Percentiles rank a stretch among this genome's conserved stretches.
Conservation (phyloP, 53 echinoderm and acorn worm genomes). For the Arbacia lixula region DNA sequence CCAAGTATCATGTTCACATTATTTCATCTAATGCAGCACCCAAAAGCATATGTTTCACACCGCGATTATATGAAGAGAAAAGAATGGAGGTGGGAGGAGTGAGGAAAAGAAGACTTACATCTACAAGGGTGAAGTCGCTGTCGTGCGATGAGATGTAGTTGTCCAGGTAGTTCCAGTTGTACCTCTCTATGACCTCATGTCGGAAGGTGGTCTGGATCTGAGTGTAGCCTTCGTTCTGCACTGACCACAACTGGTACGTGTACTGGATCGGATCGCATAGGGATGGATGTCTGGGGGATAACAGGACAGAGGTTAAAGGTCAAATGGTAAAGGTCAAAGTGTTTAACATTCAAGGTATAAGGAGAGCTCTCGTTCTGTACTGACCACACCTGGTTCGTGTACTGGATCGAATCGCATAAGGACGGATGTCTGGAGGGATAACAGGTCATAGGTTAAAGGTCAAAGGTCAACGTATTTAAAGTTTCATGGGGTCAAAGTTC, state of each 20-base stretch:
- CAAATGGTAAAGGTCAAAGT: background rate
- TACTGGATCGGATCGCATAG: conserved; percentile 63
- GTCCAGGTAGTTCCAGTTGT: conserved; percentile 93
- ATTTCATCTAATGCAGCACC: too few relatives aligned
- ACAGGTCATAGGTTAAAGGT: too few relatives aligned
- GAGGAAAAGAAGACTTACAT: conserved; percentile 46
- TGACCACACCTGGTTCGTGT: conserved; percentile 80
- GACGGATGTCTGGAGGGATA: conserved; percentile 65
- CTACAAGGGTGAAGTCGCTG: conserved; percentile 73
- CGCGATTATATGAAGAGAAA: too few relatives aligned
- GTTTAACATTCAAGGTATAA: background rate
- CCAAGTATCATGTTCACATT: too few relatives aligned
- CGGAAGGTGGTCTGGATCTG: conserved; percentile 58
- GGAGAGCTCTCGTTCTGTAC: conserved; percentile 46
- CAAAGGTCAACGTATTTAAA: too few relatives aligned
- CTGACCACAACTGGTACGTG: conserved; percentile 86
- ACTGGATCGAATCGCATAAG: conserved; percentile 44
- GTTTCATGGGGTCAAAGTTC: too few relatives aligned
- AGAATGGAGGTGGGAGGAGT: background rate
- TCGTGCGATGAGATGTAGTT: conserved; percentile 79
- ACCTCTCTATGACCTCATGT: conserved; percentile 66
- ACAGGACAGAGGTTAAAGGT: background rate
- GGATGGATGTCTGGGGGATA: conserved; percentile 63
- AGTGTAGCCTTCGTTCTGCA: conserved; percentile 69
- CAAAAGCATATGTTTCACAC: too few relatives aligned